Evolutionary conservation across 2,888 invertebrate species (phyloP), one percentile per base, ranked within the genome.

Genomic region (Pheosia tremula): DNA sequence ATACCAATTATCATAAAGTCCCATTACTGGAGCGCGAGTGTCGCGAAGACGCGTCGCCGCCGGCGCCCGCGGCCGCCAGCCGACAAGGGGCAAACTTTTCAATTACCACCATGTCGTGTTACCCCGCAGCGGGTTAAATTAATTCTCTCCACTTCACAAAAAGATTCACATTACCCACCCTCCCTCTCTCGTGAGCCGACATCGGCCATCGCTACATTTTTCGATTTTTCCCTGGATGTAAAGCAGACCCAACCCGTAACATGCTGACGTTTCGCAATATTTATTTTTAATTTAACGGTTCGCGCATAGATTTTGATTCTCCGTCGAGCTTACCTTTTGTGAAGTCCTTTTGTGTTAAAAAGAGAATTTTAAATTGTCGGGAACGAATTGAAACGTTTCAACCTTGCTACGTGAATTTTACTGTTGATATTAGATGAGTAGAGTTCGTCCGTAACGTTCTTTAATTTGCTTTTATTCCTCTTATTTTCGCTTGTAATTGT

Each of bases 41-140:
- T 86, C 83, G 81, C 80, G 75, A 83, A 86, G 86, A 84, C 81
- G 81, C 79, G 79, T 77, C 73, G 82, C 81, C 83, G 85, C 66
- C 80, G 82, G 82, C 83, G 78, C 72, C 78, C 24, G 24, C 81
- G 83, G 78, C 72, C 78, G 77, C 87, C 87, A 72, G 77, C 72
- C 90, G 88, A 91, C 89, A 87, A 88, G 92, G 94, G 95, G 94
- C 91, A 87, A 94, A 93, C 93, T 94, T 93, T 93, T 92, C 93
- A 93, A 94, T 94, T 94, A 94, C 91, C 86, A 88, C 87, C 83
- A 85, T 90, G 93, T 90, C 94, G 91, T 92, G 93, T 91, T 89
- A 92, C 94, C 94, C 93, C 92, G 93, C 93, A 93, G 93, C 93
- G 92, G 93, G 93, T 93, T 92, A 93, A 94, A 93, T 94, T 94